phyloP scores from a whole-genome alignment of 2,797 vertebrate genomes.

The Oophaga sylvatica region DNA sequence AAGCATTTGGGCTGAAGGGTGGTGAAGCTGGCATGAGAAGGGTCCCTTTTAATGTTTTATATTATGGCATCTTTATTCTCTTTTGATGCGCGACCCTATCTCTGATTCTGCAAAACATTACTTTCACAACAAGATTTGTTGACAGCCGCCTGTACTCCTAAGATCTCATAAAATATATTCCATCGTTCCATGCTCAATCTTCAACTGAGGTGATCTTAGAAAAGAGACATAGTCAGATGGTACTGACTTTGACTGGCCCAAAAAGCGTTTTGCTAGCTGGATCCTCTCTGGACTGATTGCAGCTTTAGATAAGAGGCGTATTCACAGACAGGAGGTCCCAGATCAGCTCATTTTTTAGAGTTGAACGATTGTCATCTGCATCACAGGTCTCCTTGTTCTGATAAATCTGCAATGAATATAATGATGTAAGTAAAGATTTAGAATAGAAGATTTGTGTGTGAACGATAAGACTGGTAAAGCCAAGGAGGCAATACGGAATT shows the following conservation, averaged over 20 bases:
- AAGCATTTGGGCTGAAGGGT: neutral
- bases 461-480: neutral
- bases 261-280: neutral
- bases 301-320: neutral
- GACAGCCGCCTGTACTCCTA: neutral
- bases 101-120: no score
- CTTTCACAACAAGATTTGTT: neutral
- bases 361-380: neutral
- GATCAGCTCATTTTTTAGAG: neutral
- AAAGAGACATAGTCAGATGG: neutral
- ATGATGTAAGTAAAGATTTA: neutral
- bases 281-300: neutral
- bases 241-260: neutral
- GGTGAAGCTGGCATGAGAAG: neutral
- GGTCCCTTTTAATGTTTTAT: neutral
- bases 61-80: neutral
- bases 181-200: neutral
- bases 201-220: neutral
- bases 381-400: neutral
- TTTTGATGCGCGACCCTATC: no score
- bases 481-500: neutral
- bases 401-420: conserved; percentile 5
- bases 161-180: neutral
- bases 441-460: neutral
- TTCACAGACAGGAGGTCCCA: neutral